Evolutionary conservation across 1,140 invertebrate species (phyloP).

Genomic region (Thaumetopoea pityocampa): DNA sequence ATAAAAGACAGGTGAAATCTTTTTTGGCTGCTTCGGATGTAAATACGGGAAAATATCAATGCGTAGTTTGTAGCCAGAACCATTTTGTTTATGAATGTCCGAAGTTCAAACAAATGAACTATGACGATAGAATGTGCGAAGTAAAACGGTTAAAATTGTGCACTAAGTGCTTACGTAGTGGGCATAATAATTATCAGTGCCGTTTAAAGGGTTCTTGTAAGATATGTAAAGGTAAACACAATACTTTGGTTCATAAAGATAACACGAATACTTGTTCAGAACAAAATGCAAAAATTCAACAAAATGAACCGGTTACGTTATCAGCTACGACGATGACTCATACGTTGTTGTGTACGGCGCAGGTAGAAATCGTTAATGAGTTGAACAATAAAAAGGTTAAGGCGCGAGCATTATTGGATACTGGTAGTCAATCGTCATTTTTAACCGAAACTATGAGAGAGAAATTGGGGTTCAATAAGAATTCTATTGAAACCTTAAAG

Average conservation of each 20-base stretch:
- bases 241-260: slow-evolving; percentile 8
- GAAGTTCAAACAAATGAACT: slow-evolving; percentile 2
- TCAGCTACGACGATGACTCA: no score
- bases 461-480: no score
- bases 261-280: no score
- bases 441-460: slow-evolving; percentile 7
- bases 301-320: no score
- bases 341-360: slow-evolving; percentile 1
- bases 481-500: no score
- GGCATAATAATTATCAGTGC: slow-evolving; percentile 1
- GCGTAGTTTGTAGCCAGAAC: slow-evolving; percentile 7
- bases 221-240: slow-evolving; percentile 5
- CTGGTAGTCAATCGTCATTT: slow-evolving; percentile 16
- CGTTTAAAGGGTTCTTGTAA: slow-evolving; percentile 6
- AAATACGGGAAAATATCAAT: not conserved
- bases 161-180: slow-evolving; percentile 8
- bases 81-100: slow-evolving; percentile 10
- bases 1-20: slow-evolving; percentile 8
- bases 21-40: slow-evolving; percentile 1
- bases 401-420: slow-evolving; percentile 8
- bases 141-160: slow-evolving; percentile 9
- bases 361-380: not conserved
- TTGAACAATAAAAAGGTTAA: not conserved
- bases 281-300: no score
- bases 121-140: slow-evolving; percentile 1